Evolutionary conservation across 2,113 vertebrate species (phyloP).

Genomic region (Mobula hypostoma): DNA sequence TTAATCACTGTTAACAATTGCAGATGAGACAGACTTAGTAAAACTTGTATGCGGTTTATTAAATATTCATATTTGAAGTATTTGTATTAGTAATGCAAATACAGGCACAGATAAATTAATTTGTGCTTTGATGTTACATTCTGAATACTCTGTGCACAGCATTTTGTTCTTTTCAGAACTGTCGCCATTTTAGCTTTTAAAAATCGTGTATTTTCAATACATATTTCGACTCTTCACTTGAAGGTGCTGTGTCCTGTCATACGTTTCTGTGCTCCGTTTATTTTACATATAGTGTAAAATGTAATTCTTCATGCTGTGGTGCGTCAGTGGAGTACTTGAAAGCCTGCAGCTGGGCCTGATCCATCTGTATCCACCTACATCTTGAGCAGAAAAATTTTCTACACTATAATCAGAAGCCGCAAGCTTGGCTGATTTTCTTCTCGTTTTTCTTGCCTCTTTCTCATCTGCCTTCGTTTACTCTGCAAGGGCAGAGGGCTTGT

Average conservation of each 20-base stretch:
- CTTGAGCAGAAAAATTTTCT: neutral
- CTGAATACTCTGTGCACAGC: neutral
- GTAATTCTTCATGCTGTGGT: neutral
- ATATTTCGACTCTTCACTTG: neutral
- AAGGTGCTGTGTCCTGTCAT: neutral
- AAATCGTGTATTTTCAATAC: neutral
- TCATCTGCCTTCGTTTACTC: neutral
- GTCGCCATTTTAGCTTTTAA: neutral
- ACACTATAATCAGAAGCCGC: neutral
- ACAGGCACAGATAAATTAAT: neutral
- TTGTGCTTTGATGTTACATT: constrained; percentile 29
- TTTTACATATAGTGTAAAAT: neutral
- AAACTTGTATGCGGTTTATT: neutral
- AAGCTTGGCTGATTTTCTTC: neutral
- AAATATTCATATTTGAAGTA: constrained; percentile 5
- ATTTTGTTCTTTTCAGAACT: neutral
- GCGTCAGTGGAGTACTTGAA: neutral
- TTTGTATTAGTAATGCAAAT: constrained; percentile 19
- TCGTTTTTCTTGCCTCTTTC: too few species aligned
- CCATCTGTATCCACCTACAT: neutral
- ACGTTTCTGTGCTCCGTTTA: neutral
- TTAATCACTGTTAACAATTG: too few species aligned
- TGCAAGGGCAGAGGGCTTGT: neutral
- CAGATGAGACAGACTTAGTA: neutral
- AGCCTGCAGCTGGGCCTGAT: neutral